These are phyloP conservation scores for Drosophila asahinai DNA, from an alignment of 1,140 invertebrate genomes.

Conservation along the genomic window DNA sequence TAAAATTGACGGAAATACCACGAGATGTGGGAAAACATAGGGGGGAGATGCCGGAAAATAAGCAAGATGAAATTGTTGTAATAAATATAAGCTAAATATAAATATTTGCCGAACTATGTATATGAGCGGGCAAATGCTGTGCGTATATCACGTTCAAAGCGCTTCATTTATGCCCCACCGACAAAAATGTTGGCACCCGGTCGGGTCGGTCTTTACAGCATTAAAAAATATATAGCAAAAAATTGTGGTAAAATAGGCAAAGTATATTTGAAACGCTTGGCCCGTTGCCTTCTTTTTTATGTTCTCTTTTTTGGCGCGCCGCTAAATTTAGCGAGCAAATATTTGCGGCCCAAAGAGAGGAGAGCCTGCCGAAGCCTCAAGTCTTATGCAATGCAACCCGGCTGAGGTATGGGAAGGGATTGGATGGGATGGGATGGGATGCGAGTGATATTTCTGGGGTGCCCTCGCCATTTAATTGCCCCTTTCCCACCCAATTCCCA, in stretches of 20 bases:
- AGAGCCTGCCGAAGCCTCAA: slow-evolving; percentile 19
- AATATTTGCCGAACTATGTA: slow-evolving; percentile 33
- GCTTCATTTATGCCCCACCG: slow-evolving; percentile 57
- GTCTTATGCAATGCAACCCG: slow-evolving; percentile 73
- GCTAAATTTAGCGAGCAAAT: slow-evolving; percentile 80
- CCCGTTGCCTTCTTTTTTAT: slow-evolving; percentile 58
- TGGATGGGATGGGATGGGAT: slow-evolving; percentile 8
- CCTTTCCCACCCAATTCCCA: slow-evolving; percentile 14
- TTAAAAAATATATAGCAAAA: slow-evolving; percentile 29
- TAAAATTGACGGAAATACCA: slow-evolving; percentile 69
- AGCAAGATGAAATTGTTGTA: slow-evolving; percentile 37
- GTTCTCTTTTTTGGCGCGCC: slow-evolving; percentile 57
- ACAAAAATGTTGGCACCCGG: slow-evolving; percentile 58
- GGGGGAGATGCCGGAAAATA: slow-evolving; percentile 2
- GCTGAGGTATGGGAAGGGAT: not conserved
- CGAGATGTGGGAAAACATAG: slow-evolving; percentile 18
- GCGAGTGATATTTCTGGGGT: slow-evolving; percentile 60
- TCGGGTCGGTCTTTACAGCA: slow-evolving; percentile 50
- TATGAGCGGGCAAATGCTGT: slow-evolving; percentile 17
- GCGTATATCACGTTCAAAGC: slow-evolving; percentile 63
- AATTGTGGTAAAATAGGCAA: slow-evolving; percentile 45
- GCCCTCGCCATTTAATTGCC: slow-evolving; percentile 73
- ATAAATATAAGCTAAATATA: slow-evolving; percentile 56
- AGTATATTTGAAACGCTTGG: slow-evolving; percentile 57
- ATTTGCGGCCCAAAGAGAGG: slow-evolving; percentile 57